Conservation (phyloP, 2,113 vertebrate species). For the Girardinichthys multiradiatus region DNA sequence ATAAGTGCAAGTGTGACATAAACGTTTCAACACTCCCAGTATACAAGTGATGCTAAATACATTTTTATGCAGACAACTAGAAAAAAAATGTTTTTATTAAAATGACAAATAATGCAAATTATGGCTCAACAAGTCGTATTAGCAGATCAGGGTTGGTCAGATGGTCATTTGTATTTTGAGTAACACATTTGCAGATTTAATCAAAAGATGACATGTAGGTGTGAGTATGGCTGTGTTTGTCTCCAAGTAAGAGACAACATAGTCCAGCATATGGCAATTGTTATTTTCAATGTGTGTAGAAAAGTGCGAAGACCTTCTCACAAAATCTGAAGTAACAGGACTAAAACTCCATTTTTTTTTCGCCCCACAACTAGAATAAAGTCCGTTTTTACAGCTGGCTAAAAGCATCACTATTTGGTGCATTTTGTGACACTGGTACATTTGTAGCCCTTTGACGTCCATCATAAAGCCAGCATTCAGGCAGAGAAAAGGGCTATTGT, state of each 20-base stretch:
- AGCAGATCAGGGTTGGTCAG: too few relatives aligned
- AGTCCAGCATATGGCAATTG: not conserved
- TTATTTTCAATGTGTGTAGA: not conserved
- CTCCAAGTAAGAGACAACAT: not conserved
- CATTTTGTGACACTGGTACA: conserved; percentile 51
- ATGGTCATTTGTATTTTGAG: not conserved
- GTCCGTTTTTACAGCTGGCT: not conserved
- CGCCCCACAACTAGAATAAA: conserved; percentile 2
- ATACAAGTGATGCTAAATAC: not conserved
- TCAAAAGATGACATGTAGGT: conserved; percentile 7
- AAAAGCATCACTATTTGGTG: conserved; percentile 36
- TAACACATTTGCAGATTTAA: conserved; percentile 2
- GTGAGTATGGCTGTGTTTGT: not conserved
- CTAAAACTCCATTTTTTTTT: not conserved
- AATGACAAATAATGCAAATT: not conserved
- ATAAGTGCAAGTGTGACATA: not conserved
- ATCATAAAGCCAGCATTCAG: conserved; percentile 64
- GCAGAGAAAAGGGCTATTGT: conserved; percentile 59
- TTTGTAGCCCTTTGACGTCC: conserved; percentile 45
- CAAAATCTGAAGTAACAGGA: not conserved
- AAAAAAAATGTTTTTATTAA: not conserved
- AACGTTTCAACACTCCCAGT: not conserved
- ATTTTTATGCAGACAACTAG: not conserved
- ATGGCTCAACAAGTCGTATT: not conserved
- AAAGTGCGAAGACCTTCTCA: not conserved